These are phyloP conservation scores for Vireo altiloquus DNA, from an alignment of 2,113 vertebrate genomes.

Conservation along the genomic window DNA sequence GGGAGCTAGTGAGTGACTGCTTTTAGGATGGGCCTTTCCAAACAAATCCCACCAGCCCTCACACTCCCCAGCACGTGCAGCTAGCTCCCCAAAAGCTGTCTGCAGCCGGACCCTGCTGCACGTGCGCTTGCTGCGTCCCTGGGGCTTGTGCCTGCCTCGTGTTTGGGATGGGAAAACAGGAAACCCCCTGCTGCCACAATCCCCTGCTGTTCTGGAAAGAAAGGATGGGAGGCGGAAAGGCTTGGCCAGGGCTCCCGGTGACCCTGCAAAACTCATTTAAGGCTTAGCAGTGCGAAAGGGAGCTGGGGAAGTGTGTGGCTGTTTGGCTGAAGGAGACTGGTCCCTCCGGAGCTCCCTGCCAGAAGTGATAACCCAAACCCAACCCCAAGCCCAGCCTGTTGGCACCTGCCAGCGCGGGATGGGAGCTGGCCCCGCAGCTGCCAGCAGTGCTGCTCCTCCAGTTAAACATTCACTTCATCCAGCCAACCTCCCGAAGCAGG, in stretches of 20 bases:
- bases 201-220: neutral
- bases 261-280: slow-evolving; percentile 46
- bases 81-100: accelerated
- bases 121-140: neutral
- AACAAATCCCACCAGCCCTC: neutral
- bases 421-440: neutral
- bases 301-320: neutral
- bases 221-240: neutral
- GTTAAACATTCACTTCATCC: slow-evolving; percentile 12
- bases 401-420: neutral
- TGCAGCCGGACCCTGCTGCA: accelerated
- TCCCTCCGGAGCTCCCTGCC: neutral
- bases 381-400: neutral
- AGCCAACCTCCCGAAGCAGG: neutral
- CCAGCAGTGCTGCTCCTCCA: neutral
- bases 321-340: neutral
- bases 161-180: slow-evolving; percentile 16
- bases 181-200: neutral
- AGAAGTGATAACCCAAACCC: neutral
- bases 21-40: neutral
- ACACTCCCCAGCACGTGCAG: neutral
- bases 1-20: neutral
- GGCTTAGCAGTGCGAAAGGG: neutral
- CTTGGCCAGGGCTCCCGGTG: neutral
- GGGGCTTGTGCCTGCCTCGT: neutral